Evolutionary conservation across 2,888 invertebrate genomes (phyloP).

Genomic region (Margaritifera margaritifera): DNA sequence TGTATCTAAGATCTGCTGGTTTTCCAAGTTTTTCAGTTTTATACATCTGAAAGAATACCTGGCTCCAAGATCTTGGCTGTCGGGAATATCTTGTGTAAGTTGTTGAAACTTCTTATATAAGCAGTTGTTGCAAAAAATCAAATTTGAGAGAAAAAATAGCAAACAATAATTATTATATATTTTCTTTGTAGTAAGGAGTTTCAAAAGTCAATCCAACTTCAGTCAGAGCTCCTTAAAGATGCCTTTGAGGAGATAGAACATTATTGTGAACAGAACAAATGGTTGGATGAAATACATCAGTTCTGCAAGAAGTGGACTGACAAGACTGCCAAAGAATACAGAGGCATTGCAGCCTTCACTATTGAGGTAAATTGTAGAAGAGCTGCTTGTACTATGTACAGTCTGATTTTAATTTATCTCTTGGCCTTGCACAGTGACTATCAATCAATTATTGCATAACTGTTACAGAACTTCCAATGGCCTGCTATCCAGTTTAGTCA

Average conservation of each 20-base stretch:
- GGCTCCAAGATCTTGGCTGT: too few relatives aligned
- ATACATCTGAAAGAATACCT: too few relatives aligned
- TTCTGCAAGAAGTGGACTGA: constrained; percentile 67
- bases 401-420: neutral
- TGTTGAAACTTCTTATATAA: too few relatives aligned
- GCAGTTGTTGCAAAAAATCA: neutral
- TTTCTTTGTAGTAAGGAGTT: constrained; percentile 53
- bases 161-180: neutral
- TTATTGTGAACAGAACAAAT: constrained; percentile 65
- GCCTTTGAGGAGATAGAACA: constrained; percentile 65
- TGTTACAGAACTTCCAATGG: too few relatives aligned
- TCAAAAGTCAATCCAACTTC: constrained; percentile 50
- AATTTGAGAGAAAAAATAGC: neutral
- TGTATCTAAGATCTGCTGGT: too few relatives aligned
- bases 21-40: too few relatives aligned
- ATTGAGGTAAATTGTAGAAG: constrained; percentile 69
- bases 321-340: constrained; percentile 59
- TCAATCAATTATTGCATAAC: too few relatives aligned
- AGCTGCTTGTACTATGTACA: neutral
- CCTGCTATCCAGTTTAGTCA: too few relatives aligned
- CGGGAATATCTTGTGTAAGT: too few relatives aligned
- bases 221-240: constrained; percentile 49
- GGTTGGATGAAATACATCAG: constrained; percentile 67
- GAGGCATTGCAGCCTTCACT: constrained; percentile 66
- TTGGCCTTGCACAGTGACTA: neutral